phyloP scores from a whole-genome alignment of 2,797 vertebrate species.

The Mergus octosetaceus region DNA sequence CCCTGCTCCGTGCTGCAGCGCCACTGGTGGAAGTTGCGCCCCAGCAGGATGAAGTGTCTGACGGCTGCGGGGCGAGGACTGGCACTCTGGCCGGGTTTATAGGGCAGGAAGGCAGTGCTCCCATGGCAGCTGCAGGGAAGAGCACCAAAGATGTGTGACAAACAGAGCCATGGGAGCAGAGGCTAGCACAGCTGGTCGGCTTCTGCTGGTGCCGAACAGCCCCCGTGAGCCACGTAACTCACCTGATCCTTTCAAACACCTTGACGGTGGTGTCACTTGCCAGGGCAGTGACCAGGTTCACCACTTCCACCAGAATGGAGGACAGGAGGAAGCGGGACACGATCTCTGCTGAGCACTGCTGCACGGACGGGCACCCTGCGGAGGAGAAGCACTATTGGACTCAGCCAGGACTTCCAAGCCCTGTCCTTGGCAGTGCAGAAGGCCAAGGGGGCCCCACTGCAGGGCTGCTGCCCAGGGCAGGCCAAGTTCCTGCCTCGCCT shows the following conservation, averaged over 20 bases:
- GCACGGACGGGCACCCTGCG: constrained; percentile 89
- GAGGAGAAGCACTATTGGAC: constrained; percentile 2
- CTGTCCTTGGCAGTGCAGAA: not conserved
- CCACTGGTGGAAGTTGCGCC: constrained; percentile 96
- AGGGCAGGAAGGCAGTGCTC: constrained; percentile 80
- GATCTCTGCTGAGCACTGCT: constrained; percentile 87
- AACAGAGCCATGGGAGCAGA: not conserved
- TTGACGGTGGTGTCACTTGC: constrained; percentile 91
- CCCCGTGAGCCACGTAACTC: not conserved
- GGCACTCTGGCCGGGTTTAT: constrained; percentile 77
- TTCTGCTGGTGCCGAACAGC: not conserved
- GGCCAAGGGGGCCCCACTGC: not conserved
- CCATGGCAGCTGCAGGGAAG: constrained; percentile 74
- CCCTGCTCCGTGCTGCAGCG: constrained; percentile 92
- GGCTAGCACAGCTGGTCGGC: not conserved
- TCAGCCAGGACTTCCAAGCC: not conserved
- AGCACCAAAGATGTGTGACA: not conserved
- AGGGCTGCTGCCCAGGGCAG: not conserved
- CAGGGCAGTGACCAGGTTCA: constrained; percentile 86
- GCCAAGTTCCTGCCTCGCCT: not conserved
- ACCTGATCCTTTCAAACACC: constrained; percentile 90
- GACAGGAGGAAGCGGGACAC: constrained; percentile 92
- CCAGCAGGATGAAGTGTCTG: constrained; percentile 88
- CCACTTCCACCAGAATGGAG: constrained; percentile 89
- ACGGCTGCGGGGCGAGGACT: constrained; percentile 78